Evolutionary conservation across 2,113 vertebrate genomes (phyloP).

Genomic region (Hemiprocne comata): DNA sequence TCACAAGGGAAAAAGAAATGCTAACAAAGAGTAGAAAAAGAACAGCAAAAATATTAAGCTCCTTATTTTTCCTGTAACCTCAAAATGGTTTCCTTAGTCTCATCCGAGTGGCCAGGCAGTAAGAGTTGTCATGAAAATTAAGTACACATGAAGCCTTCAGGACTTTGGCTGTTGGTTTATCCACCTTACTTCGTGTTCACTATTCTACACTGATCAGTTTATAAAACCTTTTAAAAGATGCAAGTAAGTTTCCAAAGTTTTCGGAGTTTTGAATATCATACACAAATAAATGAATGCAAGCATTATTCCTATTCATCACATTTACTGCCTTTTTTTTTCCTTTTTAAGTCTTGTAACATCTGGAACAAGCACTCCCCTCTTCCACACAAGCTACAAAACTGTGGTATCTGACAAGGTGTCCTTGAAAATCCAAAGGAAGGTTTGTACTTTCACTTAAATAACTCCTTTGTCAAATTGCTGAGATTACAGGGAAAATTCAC

Average conservation of each 20-base stretch:
- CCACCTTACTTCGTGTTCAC: neutral
- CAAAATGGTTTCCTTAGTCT: neutral
- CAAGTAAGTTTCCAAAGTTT: neutral
- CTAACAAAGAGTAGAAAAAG: neutral
- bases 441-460: neutral
- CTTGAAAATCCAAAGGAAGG: neutral
- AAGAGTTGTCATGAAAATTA: neutral
- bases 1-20: neutral
- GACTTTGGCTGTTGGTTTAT: neutral
- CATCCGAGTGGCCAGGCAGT: neutral
- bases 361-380: neutral
- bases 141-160: neutral
- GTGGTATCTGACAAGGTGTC: neutral
- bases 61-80: neutral
- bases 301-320: neutral
- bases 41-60: neutral
- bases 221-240: neutral
- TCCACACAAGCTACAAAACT: neutral
- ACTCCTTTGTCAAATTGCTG: neutral
- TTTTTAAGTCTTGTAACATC: neutral
- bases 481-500: accelerated
- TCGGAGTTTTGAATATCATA: neutral
- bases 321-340: neutral
- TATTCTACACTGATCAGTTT: neutral
- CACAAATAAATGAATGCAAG: neutral